Percentiles rank a stretch among this genome's conserved stretches.
Conservation (phyloP, 2,113 vertebrate genomes). For the Xerus inauris region DNA sequence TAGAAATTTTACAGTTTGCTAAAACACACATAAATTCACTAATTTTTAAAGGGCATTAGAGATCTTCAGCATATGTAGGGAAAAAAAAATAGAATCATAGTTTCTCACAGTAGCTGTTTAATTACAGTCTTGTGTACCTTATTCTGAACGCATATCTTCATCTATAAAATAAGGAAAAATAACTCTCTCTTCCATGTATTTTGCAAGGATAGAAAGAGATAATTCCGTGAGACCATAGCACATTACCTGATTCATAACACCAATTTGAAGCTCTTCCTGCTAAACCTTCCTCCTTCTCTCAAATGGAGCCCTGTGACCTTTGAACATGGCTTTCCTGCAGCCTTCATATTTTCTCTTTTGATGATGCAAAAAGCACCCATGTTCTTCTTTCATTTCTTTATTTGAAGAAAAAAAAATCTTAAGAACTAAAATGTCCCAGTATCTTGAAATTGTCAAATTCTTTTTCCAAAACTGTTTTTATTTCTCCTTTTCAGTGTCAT, state of each 20-base stretch:
- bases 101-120: neutral
- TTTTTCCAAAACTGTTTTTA: slow-evolving; percentile 35
- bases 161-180: neutral
- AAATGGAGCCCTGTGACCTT: neutral
- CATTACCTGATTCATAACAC: neutral
- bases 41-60: neutral
- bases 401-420: neutral
- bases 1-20: neutral
- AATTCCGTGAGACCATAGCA: neutral
- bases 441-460: neutral
- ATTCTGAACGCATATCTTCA: neutral
- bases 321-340: neutral
- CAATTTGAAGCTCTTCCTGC: neutral
- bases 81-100: neutral
- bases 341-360: neutral
- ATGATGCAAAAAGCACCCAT: neutral
- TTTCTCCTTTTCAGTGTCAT: neutral
- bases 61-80: neutral
- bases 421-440: neutral
- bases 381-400: neutral
- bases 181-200: neutral
- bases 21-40: neutral
- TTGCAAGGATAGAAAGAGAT: neutral
- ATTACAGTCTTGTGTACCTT: neutral
- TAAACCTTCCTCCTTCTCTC: neutral